Conservation (phyloP, 2,113 vertebrate genomes). For the Cottus gobio region DNA sequence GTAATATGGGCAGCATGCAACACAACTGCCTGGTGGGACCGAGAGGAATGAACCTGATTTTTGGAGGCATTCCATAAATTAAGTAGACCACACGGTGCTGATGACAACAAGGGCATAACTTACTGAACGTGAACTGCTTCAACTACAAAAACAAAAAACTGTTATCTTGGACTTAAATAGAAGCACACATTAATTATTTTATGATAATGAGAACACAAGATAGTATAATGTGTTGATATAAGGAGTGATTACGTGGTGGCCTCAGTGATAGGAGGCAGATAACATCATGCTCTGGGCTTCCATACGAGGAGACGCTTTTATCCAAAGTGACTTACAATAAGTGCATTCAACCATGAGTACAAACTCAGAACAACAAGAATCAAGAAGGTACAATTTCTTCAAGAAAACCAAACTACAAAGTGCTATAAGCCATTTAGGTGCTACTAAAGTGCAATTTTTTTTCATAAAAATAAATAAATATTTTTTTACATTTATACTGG, state of each 20-base stretch:
- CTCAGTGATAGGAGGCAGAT: background rate
- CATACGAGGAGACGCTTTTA: no score
- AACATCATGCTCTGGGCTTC: background rate
- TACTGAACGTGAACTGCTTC: background rate
- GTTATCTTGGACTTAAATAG: background rate
- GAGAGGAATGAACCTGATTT: background rate
- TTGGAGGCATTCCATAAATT: background rate
- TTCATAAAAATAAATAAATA: no score
- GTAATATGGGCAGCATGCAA: no score
- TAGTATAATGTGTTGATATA: background rate
- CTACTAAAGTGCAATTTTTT: no score
- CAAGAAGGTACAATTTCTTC: no score
- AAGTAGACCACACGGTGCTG: background rate
- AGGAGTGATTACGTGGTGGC: background rate
- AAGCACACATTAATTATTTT: background rate
- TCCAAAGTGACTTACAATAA: no score
- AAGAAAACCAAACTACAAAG: no score
- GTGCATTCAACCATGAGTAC: no score
- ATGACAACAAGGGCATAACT: background rate
- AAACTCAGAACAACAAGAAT: no score
- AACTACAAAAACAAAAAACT: background rate
- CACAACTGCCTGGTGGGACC: no score
- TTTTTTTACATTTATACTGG: slow-evolving; percentile 13
- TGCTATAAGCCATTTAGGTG: no score
- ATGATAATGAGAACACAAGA: background rate